Conservation (phyloP, 2,113 vertebrate species). For the Diadophis punctatus region DNA sequence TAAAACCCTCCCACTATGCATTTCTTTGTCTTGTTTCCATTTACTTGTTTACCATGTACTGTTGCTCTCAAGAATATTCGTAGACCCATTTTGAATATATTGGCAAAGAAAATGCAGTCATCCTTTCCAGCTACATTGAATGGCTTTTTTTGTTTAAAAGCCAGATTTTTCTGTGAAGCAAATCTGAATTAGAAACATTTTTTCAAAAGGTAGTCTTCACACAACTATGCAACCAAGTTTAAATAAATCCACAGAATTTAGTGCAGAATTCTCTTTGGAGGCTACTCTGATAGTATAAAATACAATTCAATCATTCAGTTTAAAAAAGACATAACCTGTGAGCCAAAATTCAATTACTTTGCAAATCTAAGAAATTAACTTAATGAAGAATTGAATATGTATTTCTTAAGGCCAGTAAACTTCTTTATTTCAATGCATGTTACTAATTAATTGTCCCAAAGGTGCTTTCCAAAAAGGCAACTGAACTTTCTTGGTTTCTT, state of each 20-base stretch:
- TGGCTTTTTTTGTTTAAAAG: background rate
- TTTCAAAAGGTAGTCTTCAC: background rate
- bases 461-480: background rate
- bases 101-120: background rate
- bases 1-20: background rate
- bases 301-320: background rate
- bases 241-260: background rate
- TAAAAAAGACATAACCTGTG: background rate
- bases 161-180: background rate
- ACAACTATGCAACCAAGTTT: background rate
- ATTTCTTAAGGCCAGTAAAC: background rate
- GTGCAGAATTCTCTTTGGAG: background rate
- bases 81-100: background rate
- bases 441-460: background rate
- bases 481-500: background rate
- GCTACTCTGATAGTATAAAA: background rate
- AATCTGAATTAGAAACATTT: background rate
- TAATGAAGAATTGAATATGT: background rate
- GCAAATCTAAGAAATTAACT: too few relatives aligned
- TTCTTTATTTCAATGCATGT: background rate
- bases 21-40: background rate
- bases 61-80: background rate
- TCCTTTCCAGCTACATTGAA: background rate
- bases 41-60: background rate
- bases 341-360: too few relatives aligned